These are phyloP conservation scores for Sinohyriopsis cumingii DNA, from an alignment of 2,888 invertebrate species.

Conservation along the genomic window DNA sequence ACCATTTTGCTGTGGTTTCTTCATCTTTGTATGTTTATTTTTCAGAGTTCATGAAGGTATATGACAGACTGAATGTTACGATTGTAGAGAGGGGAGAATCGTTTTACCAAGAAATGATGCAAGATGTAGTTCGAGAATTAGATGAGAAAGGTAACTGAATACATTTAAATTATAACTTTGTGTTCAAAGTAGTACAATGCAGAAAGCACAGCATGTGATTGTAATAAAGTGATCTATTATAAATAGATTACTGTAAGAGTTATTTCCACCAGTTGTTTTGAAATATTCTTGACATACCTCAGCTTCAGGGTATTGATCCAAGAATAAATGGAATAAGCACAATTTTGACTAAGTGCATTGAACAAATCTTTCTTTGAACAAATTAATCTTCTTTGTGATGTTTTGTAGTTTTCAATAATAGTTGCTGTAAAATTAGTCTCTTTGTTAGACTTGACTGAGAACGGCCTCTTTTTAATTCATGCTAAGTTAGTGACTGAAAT, in stretches of 20 bases:
- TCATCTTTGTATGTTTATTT: slow-evolving; percentile 14
- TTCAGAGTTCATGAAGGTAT: slow-evolving; percentile 90
- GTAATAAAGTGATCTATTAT: not conserved
- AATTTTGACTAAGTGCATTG: not conserved
- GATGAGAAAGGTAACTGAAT: slow-evolving; percentile 76
- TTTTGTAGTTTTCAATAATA: too few relatives aligned
- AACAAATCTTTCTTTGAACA: not conserved
- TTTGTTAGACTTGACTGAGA: too few relatives aligned
- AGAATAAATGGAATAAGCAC: too few relatives aligned
- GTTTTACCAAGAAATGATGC: slow-evolving; percentile 96
- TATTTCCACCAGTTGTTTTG: too few relatives aligned
- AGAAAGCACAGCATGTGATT: not conserved
- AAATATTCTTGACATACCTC: too few relatives aligned
- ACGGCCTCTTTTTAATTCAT: too few relatives aligned
- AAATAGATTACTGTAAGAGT: not conserved
- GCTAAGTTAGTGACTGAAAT: not conserved
- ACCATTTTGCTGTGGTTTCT: too few relatives aligned
- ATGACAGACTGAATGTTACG: slow-evolving; percentile 84
- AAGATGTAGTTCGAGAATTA: slow-evolving; percentile 81
- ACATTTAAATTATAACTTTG: not conserved
- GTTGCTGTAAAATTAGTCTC: too few relatives aligned
- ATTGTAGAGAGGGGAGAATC: slow-evolving; percentile 94
- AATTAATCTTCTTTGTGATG: not conserved
- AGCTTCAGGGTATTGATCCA: too few relatives aligned
- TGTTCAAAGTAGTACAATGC: not conserved